These are phyloP conservation scores for Philereme vetulata DNA, from an alignment of 2,888 invertebrate genomes.

Conservation along the genomic window DNA sequence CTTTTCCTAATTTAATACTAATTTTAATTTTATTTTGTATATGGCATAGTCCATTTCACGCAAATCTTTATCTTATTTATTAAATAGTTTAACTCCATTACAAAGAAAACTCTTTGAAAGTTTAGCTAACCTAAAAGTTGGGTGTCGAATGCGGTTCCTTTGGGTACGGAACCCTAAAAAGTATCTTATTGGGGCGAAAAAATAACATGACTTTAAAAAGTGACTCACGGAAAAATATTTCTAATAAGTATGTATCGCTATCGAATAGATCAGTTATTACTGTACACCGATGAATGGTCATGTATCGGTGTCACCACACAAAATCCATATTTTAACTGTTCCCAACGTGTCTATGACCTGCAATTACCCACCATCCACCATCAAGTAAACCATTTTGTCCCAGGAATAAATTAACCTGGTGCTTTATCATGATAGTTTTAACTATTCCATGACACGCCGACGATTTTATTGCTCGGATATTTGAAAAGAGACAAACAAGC, in stretches of 20 bases:
- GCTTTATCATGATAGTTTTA: conserved; percentile 9
- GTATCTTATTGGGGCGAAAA: too few relatives aligned
- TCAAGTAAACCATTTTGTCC: conserved; percentile 12
- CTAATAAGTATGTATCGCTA: conserved; percentile 4
- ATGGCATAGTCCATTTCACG: too few relatives aligned
- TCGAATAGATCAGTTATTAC: conserved; percentile 20
- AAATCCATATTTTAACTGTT: neutral
- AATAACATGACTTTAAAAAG: neutral
- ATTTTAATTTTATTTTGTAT: too few relatives aligned
- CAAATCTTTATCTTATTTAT: too few relatives aligned
- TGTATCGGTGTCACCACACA: conserved; percentile 24
- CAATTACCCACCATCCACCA: conserved; percentile 24
- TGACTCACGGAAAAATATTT: conserved; percentile 3
- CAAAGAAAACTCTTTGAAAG: too few relatives aligned
- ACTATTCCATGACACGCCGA: conserved; percentile 11
- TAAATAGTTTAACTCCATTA: too few relatives aligned
- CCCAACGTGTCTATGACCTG: conserved; percentile 22
- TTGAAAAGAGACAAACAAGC: neutral
- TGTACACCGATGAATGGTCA: conserved; percentile 2
- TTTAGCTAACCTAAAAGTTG: too few relatives aligned
- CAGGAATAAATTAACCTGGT: conserved; percentile 15
- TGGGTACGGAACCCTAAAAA: too few relatives aligned
- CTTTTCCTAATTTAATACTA: too few relatives aligned
- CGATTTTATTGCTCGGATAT: neutral
- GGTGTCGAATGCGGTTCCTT: too few relatives aligned